Evolutionary conservation across 2,797 vertebrate genomes (phyloP).

Genomic region (Anomalospiza imberbis): DNA sequence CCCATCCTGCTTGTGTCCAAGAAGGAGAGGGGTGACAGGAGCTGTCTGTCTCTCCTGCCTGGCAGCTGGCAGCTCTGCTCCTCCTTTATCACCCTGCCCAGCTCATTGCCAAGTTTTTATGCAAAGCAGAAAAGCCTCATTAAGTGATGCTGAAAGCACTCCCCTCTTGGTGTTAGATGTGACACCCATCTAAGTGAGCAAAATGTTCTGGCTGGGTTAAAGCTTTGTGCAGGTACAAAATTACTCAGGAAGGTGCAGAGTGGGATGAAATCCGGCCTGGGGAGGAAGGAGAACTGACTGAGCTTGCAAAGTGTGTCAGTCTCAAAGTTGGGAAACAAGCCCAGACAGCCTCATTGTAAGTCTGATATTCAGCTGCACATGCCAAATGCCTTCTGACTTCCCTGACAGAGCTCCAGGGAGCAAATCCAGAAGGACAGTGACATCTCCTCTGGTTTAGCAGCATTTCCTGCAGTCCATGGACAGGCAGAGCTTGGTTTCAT

Average conservation of each 20-base stretch:
- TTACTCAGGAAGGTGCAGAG: background rate
- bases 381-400: background rate
- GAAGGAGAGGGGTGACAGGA: background rate
- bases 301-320: background rate
- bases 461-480: background rate
- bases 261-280: background rate
- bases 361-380: background rate
- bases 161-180: background rate
- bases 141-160: background rate
- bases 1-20: background rate
- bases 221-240: background rate
- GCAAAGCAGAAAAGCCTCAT: conserved; percentile 18
- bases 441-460: background rate
- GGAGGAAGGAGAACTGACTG: background rate
- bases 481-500: background rate
- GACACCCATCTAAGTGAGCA: conserved; percentile 2
- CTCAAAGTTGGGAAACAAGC: background rate
- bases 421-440: background rate
- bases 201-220: background rate
- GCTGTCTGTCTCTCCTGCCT: background rate
- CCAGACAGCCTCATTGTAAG: background rate
- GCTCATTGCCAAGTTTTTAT: conserved; percentile 6
- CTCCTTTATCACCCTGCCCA: background rate
- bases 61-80: conserved; percentile 1
- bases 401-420: background rate